Evolutionary conservation across 2,113 vertebrate genomes (phyloP).

Genomic region (Thermophis baileyi): DNA sequence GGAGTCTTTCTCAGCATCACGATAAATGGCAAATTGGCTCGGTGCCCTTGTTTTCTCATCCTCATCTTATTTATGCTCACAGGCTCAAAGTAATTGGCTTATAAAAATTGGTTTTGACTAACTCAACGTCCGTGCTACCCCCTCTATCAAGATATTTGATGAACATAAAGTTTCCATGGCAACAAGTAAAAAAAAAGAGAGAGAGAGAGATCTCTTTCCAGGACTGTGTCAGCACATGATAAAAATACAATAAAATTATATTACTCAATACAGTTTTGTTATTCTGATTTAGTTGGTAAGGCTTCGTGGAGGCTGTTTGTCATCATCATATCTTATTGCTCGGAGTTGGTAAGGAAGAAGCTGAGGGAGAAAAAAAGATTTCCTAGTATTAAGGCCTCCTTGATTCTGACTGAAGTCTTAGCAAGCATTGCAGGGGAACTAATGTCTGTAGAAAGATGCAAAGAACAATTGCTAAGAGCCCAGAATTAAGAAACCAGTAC

Average conservation of each 20-base stretch:
- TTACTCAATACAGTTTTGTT: neutral
- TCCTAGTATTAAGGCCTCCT: neutral
- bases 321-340: neutral
- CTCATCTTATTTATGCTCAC: conserved; percentile 5
- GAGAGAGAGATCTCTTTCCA: neutral
- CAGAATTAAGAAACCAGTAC: neutral
- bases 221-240: neutral
- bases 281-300: neutral
- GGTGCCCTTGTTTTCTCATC: neutral
- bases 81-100: neutral
- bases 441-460: neutral
- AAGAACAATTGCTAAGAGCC: neutral
- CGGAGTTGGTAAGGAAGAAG: neutral
- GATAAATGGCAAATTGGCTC: neutral
- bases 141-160: conserved; percentile 14
- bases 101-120: conserved; percentile 7
- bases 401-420: neutral
- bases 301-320: neutral
- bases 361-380: neutral
- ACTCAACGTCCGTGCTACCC: neutral
- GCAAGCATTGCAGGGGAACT: neutral
- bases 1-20: neutral
- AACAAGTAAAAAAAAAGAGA: neutral
- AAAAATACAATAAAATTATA: neutral
- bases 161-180: neutral